A percentile compares a stretch with the other conserved stretches of the same genome.
These are phyloP conservation scores for Acropternis orthonyx DNA, from an alignment of 2,797 vertebrate species.

Conservation along the genomic window DNA sequence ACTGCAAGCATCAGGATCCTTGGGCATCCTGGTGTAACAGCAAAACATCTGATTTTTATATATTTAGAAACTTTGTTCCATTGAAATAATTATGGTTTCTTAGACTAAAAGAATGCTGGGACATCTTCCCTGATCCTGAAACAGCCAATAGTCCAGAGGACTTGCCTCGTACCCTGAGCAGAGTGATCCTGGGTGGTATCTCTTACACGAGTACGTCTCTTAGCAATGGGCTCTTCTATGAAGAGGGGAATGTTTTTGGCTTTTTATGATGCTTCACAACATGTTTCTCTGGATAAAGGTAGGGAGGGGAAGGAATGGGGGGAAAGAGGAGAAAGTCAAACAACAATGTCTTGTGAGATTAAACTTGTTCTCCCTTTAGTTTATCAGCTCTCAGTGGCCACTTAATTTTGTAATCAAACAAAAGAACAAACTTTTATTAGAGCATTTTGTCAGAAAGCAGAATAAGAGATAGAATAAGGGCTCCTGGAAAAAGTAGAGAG, in stretches of 20 bases:
- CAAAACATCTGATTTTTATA: neutral
- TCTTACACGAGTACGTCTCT: fast-evolving
- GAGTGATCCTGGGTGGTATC: neutral
- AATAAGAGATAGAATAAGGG: neutral
- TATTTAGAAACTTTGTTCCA: neutral
- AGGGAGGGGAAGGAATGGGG: neutral
- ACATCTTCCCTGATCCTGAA: neutral
- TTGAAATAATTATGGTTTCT: neutral
- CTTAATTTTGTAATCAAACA: neutral
- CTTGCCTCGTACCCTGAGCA: neutral
- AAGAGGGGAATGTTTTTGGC: neutral
- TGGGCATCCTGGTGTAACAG: neutral
- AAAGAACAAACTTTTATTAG: neutral
- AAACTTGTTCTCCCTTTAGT: neutral
- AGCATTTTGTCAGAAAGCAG: neutral
- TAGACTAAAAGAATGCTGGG: neutral
- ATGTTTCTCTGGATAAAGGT: neutral
- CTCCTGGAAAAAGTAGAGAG: neutral
- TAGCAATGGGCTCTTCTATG: neutral
- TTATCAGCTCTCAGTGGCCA: fast-evolving
- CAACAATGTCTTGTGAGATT: neutral
- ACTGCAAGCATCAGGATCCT: neutral
- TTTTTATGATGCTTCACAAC: neutral
- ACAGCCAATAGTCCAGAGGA: neutral
- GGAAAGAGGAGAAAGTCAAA: neutral